These are phyloP conservation scores for Daboia siamensis DNA, from an alignment of 2,113 vertebrate genomes.

Conservation along the genomic window DNA sequence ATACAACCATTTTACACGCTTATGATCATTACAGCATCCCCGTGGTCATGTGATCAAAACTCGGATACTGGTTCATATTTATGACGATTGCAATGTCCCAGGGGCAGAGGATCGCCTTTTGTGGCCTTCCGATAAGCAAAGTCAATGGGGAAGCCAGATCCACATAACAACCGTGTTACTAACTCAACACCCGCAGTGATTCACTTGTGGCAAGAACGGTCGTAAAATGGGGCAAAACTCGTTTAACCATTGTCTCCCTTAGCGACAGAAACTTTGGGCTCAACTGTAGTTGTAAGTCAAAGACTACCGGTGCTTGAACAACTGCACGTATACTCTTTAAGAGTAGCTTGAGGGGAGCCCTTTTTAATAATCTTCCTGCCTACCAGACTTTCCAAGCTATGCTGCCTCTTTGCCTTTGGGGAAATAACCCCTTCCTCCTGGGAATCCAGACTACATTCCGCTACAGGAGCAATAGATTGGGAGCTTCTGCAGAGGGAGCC, in stretches of 20 bases:
- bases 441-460: neutral
- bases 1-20: neutral
- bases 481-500: neutral
- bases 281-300: neutral
- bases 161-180: neutral
- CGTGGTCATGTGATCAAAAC: neutral
- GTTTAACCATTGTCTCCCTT: neutral
- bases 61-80: neutral
- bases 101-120: too few relatives aligned
- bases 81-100: neutral
- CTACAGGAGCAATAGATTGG: neutral
- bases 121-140: neutral
- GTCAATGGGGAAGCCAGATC: neutral
- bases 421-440: neutral
- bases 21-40: neutral
- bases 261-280: neutral
- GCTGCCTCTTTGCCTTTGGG: neutral
- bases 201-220: neutral
- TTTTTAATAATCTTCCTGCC: neutral
- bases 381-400: neutral
- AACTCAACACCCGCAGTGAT: neutral
- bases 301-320: neutral
- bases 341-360: neutral
- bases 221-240: neutral
- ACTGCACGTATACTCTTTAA: neutral